Evolutionary conservation across 2,888 invertebrate genomes (phyloP).

Genomic region (Dendrolimus houi): DNA sequence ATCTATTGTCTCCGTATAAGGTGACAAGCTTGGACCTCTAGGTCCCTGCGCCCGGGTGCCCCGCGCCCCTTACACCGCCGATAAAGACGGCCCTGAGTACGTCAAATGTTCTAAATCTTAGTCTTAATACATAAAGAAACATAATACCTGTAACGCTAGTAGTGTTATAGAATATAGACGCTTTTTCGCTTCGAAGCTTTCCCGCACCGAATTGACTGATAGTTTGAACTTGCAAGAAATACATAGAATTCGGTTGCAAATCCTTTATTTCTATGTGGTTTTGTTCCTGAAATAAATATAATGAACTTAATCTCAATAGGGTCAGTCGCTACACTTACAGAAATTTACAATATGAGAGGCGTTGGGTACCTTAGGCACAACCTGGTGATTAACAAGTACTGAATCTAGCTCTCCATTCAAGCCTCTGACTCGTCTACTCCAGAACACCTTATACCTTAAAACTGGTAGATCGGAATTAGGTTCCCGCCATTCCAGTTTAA

Average conservation of each 20-base stretch:
- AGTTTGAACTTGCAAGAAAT: conserved; percentile 88
- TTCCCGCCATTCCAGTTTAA: conserved; percentile 81
- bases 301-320: too few relatives aligned
- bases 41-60: too few relatives aligned
- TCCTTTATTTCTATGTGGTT: conserved; percentile 79
- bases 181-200: conserved; percentile 82
- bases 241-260: conserved; percentile 81
- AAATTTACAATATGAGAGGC: too few relatives aligned
- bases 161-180: conserved; percentile 82
- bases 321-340: too few relatives aligned
- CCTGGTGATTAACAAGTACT: conserved; percentile 78
- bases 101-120: too few relatives aligned
- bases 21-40: too few relatives aligned
- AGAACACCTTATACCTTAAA: conserved; percentile 81
- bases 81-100: too few relatives aligned
- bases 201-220: conserved; percentile 81
- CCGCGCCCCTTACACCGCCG: too few relatives aligned
- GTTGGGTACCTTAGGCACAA: conserved; percentile 73
- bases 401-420: conserved; percentile 76
- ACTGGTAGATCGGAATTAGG: conserved; percentile 84
- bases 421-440: conserved; percentile 82
- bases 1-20: too few relatives aligned
- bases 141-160: conserved; percentile 60
- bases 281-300: conserved; percentile 68
- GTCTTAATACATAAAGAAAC: too few relatives aligned